Evolutionary conservation across 2,797 vertebrate genomes (phyloP).

Genomic region (Chloroceryle inda): DNA sequence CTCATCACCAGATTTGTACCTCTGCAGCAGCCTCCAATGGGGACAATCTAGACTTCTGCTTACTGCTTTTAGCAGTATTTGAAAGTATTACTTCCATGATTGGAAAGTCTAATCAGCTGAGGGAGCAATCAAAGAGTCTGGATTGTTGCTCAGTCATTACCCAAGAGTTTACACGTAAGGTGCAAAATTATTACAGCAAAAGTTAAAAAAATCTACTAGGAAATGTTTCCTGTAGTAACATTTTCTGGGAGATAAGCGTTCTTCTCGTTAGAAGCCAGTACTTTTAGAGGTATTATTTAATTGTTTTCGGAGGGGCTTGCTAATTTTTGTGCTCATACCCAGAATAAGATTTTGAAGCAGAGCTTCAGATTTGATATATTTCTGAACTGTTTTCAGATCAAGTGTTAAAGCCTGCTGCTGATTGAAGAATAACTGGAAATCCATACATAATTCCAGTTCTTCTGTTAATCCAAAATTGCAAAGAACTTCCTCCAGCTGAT

Average conservation of each 20-base stretch:
- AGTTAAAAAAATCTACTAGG: not conserved
- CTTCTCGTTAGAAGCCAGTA: not conserved
- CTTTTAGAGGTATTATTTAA: not conserved
- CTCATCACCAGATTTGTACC: not conserved
- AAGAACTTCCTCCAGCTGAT: not conserved
- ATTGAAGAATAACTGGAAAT: not conserved
- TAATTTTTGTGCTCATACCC: not conserved
- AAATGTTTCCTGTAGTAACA: not conserved
- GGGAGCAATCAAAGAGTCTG: not conserved
- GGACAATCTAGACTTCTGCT: not conserved
- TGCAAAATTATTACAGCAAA: not conserved
- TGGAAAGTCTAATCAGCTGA: not conserved
- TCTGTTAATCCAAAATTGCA: not conserved
- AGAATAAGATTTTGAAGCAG: not conserved
- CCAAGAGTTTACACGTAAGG: not conserved
- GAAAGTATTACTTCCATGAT: not conserved
- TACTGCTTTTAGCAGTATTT: not conserved
- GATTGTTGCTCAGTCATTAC: not conserved
- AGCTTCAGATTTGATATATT: not conserved
- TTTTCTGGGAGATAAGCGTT: not conserved
- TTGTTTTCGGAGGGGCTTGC: not conserved
- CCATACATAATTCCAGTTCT: not conserved
- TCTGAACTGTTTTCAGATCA: not conserved
- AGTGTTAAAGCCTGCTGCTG: not conserved
- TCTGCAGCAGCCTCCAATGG: not conserved